Evolutionary conservation across 2,888 invertebrate species (phyloP), one percentile per base, ranked within the genome.

Genomic region (Omphaloscelis lunosa): DNA sequence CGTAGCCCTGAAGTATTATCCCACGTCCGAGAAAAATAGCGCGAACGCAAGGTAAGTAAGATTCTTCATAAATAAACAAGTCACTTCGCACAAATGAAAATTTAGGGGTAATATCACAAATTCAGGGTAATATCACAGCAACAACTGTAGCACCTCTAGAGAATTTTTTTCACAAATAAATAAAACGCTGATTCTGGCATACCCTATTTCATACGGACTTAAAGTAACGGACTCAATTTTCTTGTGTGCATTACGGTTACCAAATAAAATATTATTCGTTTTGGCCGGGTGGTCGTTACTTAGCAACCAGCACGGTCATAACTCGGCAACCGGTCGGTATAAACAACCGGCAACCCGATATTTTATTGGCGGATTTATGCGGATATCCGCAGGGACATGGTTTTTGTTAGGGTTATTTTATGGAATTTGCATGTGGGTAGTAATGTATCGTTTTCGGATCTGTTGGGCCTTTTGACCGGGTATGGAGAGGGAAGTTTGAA

Each of bases 161-260:
- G 67, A 51, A 75, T 45, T 66, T 58, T 78, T 86, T 85, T 79
- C 79, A 81, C 77, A 81, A 86, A 83, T 86, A 85, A 82, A 86
- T 86, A 86, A 84, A 76, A 78, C 78, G 81, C 87, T 87, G 88
- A 90, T 84, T 92, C 88, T 68, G 67, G n/a, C 86, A 84, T 89
- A 86, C 86, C 78, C 75, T 87, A 85, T 85, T 91, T 89, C 86
- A 89, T 89, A 88, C 78, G 71, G 83, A 91, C 90, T 93, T n/a
- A n/a, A n/a, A n/a, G n/a, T n/a, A n/a, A 86, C 72, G 72, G 87
- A 92, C 91, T 93, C 93, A 94, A 94, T 94, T 93, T 93, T 87
- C 92, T 89, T 91, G 91, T 94, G 94, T 94, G 94, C 93, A 93
- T 93, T 91, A 92, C 90, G 76, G 85, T 86, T 88, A 87, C 88